Evolutionary conservation across 2,797 vertebrate genomes (phyloP).

Genomic region (Pantherophis vulpinus): DNA sequence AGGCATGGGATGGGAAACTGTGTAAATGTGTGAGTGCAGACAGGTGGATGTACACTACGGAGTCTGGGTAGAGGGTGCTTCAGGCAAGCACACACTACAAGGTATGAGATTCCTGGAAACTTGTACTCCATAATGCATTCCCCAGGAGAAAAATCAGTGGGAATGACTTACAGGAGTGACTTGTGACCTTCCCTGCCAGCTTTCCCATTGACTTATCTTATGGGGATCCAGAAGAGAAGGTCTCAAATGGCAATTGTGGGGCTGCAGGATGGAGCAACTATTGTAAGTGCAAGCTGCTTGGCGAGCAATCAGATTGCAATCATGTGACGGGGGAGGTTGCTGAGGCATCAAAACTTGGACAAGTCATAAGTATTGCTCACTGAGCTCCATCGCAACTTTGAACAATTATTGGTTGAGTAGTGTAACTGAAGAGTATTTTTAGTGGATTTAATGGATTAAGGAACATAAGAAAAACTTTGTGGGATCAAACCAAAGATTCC

Average conservation of each 20-base stretch:
- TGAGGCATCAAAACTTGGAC: neutral
- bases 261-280: neutral
- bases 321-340: neutral
- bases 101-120: neutral
- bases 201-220: neutral
- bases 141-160: neutral
- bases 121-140: neutral
- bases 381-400: neutral
- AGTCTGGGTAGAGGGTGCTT: neutral
- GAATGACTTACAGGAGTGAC: neutral
- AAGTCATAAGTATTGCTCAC: neutral
- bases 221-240: neutral
- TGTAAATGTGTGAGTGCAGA: neutral
- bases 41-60: neutral
- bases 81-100: neutral
- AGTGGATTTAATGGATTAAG: neutral
- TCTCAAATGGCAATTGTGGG: neutral
- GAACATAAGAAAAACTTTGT: neutral
- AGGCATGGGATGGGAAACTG: neutral
- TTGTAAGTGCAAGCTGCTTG: neutral
- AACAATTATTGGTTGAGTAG: neutral
- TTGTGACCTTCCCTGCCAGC: neutral
- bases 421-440: neutral
- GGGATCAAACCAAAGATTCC: neutral
- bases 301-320: neutral